phyloP scores from a whole-genome alignment of 2,797 vertebrate species.

The Philypnodon macrostomus region DNA sequence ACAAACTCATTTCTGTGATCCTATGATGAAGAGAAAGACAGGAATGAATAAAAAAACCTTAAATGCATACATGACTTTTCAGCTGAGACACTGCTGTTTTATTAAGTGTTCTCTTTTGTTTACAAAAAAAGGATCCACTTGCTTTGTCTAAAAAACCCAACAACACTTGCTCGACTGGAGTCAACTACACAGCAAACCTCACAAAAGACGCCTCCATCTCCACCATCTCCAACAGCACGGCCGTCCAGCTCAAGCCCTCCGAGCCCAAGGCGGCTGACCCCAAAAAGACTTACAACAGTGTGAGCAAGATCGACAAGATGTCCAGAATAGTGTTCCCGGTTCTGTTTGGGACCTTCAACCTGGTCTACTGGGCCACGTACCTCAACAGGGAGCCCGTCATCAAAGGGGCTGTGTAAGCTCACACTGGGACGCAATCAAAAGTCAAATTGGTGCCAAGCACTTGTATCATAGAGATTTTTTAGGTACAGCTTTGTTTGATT shows the following conservation, averaged over 20 bases:
- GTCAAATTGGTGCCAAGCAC: slow-evolving; percentile 66
- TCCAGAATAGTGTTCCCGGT: slow-evolving; percentile 95
- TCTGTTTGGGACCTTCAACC: slow-evolving; percentile 95
- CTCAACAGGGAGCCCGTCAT: slow-evolving; percentile 94
- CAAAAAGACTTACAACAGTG: slow-evolving; percentile 98
- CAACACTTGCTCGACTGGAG: slow-evolving; percentile 83
- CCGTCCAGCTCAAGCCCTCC: slow-evolving; percentile 80
- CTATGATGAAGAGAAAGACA: too few species aligned
- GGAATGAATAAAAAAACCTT: too few species aligned
- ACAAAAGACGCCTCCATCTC: slow-evolving; percentile 86
- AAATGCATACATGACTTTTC: too few species aligned
- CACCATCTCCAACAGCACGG: slow-evolving; percentile 84
- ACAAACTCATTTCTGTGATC: too few species aligned
- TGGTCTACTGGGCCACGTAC: slow-evolving; percentile 98
- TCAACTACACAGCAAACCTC: slow-evolving; percentile 88
- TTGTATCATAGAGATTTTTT: slow-evolving; percentile 64
- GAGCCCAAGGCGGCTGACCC: slow-evolving; percentile 87
- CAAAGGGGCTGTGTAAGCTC: slow-evolving; percentile 80
- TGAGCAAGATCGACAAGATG: slow-evolving; percentile 99
- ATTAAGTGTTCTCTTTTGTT: slow-evolving; percentile 1
- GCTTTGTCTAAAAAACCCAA: slow-evolving; percentile 86
- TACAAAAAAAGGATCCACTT: slow-evolving; percentile 90
- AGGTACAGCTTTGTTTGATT: slow-evolving; percentile 47
- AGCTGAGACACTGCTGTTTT: too few species aligned
- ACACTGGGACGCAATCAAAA: slow-evolving; percentile 68